A percentile compares a stretch with the other conserved stretches of the same genome.
Evolutionary conservation across 2,888 invertebrate genomes (phyloP).

Genomic region (Uloborus plumipes): DNA sequence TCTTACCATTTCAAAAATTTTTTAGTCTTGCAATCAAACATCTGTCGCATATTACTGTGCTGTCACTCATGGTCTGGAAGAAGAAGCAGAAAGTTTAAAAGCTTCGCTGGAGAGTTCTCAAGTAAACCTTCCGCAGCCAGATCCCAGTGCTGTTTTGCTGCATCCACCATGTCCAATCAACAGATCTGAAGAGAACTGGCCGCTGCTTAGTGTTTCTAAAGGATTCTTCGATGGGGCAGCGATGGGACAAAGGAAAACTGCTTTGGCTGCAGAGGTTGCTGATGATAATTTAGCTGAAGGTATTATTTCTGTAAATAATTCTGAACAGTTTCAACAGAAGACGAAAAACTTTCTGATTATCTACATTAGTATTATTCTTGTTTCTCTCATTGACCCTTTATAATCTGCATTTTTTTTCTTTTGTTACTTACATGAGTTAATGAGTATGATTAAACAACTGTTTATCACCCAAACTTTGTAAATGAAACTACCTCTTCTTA

Average conservation of each 20-base stretch:
- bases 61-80: slow-evolving; percentile 87
- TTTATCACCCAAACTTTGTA: too few species aligned
- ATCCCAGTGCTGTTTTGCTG: slow-evolving; percentile 82
- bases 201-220: slow-evolving; percentile 90
- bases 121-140: slow-evolving; percentile 78
- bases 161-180: slow-evolving; percentile 91
- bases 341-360: too few species aligned
- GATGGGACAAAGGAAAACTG: slow-evolving; percentile 74
- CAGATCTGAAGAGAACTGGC: slow-evolving; percentile 97
- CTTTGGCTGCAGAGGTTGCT: slow-evolving; percentile 76
- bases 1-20: background rate
- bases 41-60: slow-evolving; percentile 93
- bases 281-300: slow-evolving; percentile 70
- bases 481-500: too few species aligned
- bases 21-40: slow-evolving; percentile 72
- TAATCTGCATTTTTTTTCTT: too few species aligned
- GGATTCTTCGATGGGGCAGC: slow-evolving; percentile 77
- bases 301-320: slow-evolving; percentile 13
- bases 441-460: too few species aligned
- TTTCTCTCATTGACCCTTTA: too few species aligned
- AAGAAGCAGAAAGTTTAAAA: slow-evolving; percentile 82
- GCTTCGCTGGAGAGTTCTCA: slow-evolving; percentile 76
- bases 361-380: too few species aligned
- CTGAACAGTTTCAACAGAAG: too few species aligned
- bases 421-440: too few species aligned